Conservation (phyloP, 1,140 invertebrate species). For the Elysia chlorotica region DNA sequence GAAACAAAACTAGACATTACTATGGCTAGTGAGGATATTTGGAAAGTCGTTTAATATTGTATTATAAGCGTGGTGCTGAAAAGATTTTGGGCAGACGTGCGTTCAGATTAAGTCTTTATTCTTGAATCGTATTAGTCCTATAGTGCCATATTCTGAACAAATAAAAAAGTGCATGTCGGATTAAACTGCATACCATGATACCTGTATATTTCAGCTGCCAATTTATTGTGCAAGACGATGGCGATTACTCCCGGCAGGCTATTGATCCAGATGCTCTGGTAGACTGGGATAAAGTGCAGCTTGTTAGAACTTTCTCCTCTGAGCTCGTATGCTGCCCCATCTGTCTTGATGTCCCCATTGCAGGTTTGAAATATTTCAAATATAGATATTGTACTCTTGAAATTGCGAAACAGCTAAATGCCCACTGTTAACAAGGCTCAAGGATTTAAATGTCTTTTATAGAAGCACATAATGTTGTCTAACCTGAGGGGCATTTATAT, state of each 20-base stretch:
- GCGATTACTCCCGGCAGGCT: conserved; percentile 78
- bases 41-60: neutral
- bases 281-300: conserved; percentile 89
- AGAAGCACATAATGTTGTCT: too few relatives aligned
- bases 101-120: neutral
- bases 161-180: neutral
- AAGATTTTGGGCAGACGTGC: neutral
- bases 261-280: conserved; percentile 86
- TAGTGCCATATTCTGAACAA: neutral
- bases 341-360: conserved; percentile 78
- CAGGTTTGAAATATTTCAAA: conserved; percentile 37
- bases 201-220: conserved; percentile 78
- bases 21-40: neutral
- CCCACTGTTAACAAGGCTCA: too few relatives aligned
- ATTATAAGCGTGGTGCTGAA: neutral
- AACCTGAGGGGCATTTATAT: too few relatives aligned
- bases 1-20: too few relatives aligned
- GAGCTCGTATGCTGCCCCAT: conserved; percentile 86
- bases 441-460: too few relatives aligned
- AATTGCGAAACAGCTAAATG: too few relatives aligned
- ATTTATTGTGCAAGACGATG: conserved; percentile 84
- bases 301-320: conserved; percentile 69
- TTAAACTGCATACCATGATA: neutral
- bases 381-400: too few relatives aligned
- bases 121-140: neutral